Evolutionary conservation across 2,113 vertebrate species (phyloP), one percentile per base, ranked within the genome.

Genomic region (Myotis davidii): DNA sequence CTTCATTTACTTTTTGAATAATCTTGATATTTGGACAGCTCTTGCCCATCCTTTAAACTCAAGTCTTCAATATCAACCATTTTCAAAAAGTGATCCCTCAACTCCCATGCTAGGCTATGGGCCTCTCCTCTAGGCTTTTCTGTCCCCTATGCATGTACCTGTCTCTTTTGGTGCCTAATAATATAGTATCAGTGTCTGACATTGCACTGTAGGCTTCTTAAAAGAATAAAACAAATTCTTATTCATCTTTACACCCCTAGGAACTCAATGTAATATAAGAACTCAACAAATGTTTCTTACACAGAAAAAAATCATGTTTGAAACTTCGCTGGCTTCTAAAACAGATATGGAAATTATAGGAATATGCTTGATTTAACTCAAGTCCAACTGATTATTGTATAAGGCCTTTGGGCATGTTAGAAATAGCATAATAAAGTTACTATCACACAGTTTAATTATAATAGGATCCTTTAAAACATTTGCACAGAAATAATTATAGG

Each of bases 391-490:
- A 82, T 23, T 74, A 83, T 25, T 88, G 14, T 32, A 59, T 76
- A 93, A 88, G 95, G 32, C 76, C 64, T 89, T 39, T 27, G 83
- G 84, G 70, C 42, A 61, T 42, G 88, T 76, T 90, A 87, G 20
- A 95, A 95, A 93, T 34, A 90, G 29, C 18, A 48, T 10, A 65
- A 67, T 64, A 14, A 72, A 77, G 14, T 85, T 86, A 72, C 13
- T 61, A 72, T 3, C 21, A 95, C 52, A 92, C 5, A 59, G 3
- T 50, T 86, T 73, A 93, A 92, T 85, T 90, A 74, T 82, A 67
- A 94, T 64, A 82, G 9, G 77, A 59, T 65, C 17, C n/a, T 79
- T 94, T 91, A 84, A 94, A 96, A 94, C 9, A 91, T 70, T 67
- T 84, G 34, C 10, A 61, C 29, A 84, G 23, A 56, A n/a, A 85